Evolutionary conservation across 2,888 invertebrate genomes (phyloP).

Genomic region (Eugnorisma glareosa): DNA sequence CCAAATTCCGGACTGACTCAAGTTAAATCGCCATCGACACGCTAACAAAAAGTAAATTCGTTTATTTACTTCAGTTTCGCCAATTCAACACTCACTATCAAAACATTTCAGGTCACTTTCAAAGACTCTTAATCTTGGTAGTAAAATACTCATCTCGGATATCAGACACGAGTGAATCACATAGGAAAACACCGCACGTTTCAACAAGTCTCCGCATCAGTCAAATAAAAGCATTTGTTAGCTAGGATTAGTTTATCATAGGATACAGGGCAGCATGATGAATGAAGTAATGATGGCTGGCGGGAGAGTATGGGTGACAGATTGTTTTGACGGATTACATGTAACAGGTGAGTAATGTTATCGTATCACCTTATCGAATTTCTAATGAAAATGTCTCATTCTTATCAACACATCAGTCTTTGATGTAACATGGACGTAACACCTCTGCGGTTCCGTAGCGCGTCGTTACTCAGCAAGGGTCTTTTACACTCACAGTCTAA

Average conservation of each 20-base stretch:
- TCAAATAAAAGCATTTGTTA: slow-evolving; percentile 5
- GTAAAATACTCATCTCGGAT: slow-evolving; percentile 23
- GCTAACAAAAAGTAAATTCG: not conserved
- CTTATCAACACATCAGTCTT: not conserved
- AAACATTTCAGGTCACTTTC: slow-evolving; percentile 4
- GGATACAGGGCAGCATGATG: not conserved
- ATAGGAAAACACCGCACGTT: slow-evolving; percentile 36
- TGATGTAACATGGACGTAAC: not conserved
- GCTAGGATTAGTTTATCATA: slow-evolving; percentile 43
- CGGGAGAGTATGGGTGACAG: not conserved
- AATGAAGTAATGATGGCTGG: not conserved
- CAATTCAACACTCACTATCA: slow-evolving; percentile 6
- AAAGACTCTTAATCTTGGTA: slow-evolving; percentile 1
- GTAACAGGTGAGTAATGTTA: slow-evolving; percentile 15
- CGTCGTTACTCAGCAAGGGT: not conserved
- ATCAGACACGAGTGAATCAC: slow-evolving; percentile 41
- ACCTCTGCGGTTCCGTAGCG: not conserved
- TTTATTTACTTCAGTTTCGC: not conserved
- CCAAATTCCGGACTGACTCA: not conserved
- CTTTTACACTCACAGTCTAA: not conserved
- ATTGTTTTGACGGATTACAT: slow-evolving; percentile 11
- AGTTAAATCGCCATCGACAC: not conserved
- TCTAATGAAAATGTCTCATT: slow-evolving; percentile 12
- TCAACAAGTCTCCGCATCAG: slow-evolving; percentile 7
- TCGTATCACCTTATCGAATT: not conserved